Evolutionary conservation across 1,140 invertebrate genomes (phyloP).

Genomic region (Geopemphigus sp.): DNA sequence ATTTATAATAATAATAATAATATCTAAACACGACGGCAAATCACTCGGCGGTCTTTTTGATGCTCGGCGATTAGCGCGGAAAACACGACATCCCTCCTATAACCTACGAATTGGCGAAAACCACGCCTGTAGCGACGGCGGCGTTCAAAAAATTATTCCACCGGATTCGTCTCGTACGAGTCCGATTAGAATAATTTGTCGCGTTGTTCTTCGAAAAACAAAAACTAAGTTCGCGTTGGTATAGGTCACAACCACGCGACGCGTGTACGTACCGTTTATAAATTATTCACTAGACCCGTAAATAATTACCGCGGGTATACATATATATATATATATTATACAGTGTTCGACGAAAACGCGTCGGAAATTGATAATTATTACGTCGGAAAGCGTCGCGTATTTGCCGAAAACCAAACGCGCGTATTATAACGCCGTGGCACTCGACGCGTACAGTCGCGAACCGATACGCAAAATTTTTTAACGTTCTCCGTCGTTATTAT

Average conservation of each 20-base stretch:
- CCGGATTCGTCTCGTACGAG: too few species aligned
- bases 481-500: not conserved
- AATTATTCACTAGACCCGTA: not conserved
- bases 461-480: not conserved
- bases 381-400: not conserved
- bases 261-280: not conserved
- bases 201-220: not conserved
- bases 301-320: not conserved
- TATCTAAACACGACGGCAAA: too few species aligned
- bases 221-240: constrained; percentile 1
- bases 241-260: not conserved
- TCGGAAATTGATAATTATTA: not conserved
- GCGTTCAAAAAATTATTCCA: too few species aligned
- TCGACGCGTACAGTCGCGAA: too few species aligned
- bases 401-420: not conserved
- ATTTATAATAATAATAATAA: too few species aligned
- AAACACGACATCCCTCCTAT: too few species aligned
- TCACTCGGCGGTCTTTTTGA: too few species aligned
- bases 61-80: too few species aligned
- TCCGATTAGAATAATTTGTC: too few species aligned
- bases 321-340: not conserved
- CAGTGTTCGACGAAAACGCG: not conserved
- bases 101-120: too few species aligned
- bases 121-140: too few species aligned
- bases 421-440: not conserved